Conservation (phyloP, 2,888 invertebrate species). For the Dicyrtoma fusca region DNA sequence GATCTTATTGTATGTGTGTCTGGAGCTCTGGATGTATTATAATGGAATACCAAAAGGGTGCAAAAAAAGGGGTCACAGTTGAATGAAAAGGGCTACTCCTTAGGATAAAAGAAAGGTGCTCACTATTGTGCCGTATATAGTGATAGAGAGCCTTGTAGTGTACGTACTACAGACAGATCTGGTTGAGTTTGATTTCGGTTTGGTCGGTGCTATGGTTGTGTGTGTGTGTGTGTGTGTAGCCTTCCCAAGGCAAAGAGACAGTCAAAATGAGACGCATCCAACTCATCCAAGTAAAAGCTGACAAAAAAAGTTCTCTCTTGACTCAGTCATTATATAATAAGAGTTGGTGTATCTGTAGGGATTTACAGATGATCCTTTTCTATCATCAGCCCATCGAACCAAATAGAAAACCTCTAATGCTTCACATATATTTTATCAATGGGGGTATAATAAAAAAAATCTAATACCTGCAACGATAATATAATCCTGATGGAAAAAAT, state of each 20-base stretch:
- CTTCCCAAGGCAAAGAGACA: too few species aligned
- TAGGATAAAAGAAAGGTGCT: slow-evolving; percentile 20
- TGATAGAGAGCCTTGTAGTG: too few species aligned
- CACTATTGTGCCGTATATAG: neutral
- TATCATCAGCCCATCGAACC: slow-evolving; percentile 27
- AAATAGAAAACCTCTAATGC: neutral
- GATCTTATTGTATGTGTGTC: neutral
- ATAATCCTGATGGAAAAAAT: slow-evolving; percentile 10
- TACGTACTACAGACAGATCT: too few species aligned
- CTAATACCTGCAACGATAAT: slow-evolving; percentile 1
- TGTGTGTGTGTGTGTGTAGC: too few species aligned
- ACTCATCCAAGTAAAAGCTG: slow-evolving; percentile 17
- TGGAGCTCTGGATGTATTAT: neutral
- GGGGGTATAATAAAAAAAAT: neutral
- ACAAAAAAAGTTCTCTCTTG: slow-evolving; percentile 29
- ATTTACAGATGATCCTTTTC: slow-evolving; percentile 32
- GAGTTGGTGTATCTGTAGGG: slow-evolving; percentile 18
- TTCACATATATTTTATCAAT: neutral
- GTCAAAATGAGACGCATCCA: slow-evolving; percentile 1
- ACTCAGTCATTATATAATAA: slow-evolving; percentile 35
- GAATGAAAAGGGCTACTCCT: slow-evolving; percentile 28
- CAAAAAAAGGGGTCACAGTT: slow-evolving; percentile 31
- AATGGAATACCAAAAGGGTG: slow-evolving; percentile 12
- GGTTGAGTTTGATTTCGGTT: too few species aligned
- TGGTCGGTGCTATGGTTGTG: too few species aligned